Base-by-base conservation (phyloP, 1,140 invertebrate species). In the Eumaeus atala region DNA sequence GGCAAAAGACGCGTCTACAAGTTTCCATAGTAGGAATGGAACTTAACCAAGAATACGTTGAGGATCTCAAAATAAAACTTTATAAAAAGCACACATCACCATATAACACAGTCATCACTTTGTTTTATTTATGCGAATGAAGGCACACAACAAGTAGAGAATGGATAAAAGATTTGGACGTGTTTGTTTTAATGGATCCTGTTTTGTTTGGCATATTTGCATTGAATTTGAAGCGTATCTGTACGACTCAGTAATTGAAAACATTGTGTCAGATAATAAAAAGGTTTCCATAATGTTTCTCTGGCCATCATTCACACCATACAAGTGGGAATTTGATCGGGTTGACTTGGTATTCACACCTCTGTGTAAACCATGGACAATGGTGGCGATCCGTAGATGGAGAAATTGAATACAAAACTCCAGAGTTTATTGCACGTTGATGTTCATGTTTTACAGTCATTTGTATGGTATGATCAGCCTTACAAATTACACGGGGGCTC, bases 1-100 rank as follows among this genome's bases (percentile, higher is more conserved):
- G 33, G 56, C 54, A 55, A 61, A 59, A 70, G 65, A 64, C 36
- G 56, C 67, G 64, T 71, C 67, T 69, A 72, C 76, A 64, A 62
- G 74, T 77, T 80, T 77, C 77, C 74, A 70, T 70, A 76, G 72
- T 62, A 58, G 77, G 74, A 70, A 48, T 64, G 61, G 56, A 54
- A 54, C 52, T 48, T 56, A 54, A 54, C 38, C 50, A 62, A 57
- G 71, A 74, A 77, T 74, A 64, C 64, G 56, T 54, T 56, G 56
- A 70, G 61, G 50, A 53, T 58, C 66, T 59, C 67, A 75, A 68
- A 74, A 66, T 71, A 69, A 51, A 49, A 64, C 34, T n/a, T 53
- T 62, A 55, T 55, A 67, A 66, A 66, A 71, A 18, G 38, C 34
- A 56, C 40, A 50, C 51, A 67, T 67, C 64, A 72, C 56, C 64